Base-by-base conservation (phyloP, 2,888 invertebrate genomes). In the Drosophila suboccidentalis region DNA sequence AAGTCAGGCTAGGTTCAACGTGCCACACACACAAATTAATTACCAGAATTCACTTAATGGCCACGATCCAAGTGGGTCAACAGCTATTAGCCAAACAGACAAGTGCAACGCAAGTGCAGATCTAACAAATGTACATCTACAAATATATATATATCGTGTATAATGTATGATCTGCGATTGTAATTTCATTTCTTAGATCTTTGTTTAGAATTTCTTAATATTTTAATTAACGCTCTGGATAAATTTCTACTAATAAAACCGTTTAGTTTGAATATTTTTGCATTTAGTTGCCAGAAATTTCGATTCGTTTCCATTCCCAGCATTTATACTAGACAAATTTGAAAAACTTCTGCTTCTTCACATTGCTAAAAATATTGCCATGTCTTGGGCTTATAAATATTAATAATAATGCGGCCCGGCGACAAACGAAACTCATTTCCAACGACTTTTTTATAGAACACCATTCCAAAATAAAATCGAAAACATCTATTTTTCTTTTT, bases 41-140 rank as follows among this genome's bases (percentile, higher is more conserved):
- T 90, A 83, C 81, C 85, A 82, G 76, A 76, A 89, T 87, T 84
- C 80, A 81, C 77, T 85, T 80, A 84, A 90, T 91, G 91, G 91
- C 91, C 68, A 59, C 55, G 78, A 79, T 90, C 91, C 91, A 91
- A 91, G 68, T 91, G 87, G 91, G 91, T 86, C 90, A 89, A 88
- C 83, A 58, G 75, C 75, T 60, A 69, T 50, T 55, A 67, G 61
- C 36, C 38, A 19, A 43, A 55, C 57, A 53, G 67, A 57, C 63
- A 69, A 76, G 26, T 80, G 74, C 74, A 67, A 41, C 55, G 58
- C 67, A 71, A 70, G 32, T 79, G 73, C 70, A 66, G 39, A 43
- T 19, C n/a, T 38, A 8, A 43, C 13, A 57, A 39, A 41, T 32
- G 4, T 17, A 4, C 41, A 46, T 17, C 26, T 61, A 51, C 26